Evolutionary conservation across 2,888 invertebrate genomes (phyloP).

Genomic region (Atethmia centrago): DNA sequence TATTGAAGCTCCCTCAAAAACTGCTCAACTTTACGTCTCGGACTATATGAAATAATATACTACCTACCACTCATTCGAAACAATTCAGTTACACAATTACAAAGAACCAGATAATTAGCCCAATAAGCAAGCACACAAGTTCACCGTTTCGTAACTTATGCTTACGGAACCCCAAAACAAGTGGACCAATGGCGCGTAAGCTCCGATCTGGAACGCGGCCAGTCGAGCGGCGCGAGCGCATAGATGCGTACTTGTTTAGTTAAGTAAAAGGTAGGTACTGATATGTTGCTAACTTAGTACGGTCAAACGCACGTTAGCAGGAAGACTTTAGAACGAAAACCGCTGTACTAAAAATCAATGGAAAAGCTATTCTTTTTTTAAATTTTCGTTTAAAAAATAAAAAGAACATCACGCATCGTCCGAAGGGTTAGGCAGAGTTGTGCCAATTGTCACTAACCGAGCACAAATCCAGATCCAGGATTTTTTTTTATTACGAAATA

Average conservation of each 20-base stretch:
- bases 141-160: constrained; percentile 20
- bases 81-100: neutral
- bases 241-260: constrained; percentile 51
- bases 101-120: neutral
- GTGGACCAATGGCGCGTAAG: constrained; percentile 70
- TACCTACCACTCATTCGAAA: neutral
- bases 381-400: too few relatives aligned
- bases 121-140: constrained; percentile 11
- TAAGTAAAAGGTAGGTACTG: constrained; percentile 10
- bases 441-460: too few relatives aligned
- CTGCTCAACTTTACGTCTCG: too few relatives aligned
- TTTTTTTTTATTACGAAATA: too few relatives aligned
- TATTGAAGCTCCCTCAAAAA: too few relatives aligned
- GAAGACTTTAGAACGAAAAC: too few relatives aligned
- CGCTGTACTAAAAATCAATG: too few relatives aligned
- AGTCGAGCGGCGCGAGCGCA: constrained; percentile 70
- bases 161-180: constrained; percentile 65
- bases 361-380: too few relatives aligned
- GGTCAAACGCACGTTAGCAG: neutral
- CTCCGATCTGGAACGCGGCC: constrained; percentile 71
- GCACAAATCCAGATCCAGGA: too few relatives aligned
- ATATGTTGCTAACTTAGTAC: neutral
- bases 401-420: too few relatives aligned
- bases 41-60: too few relatives aligned
- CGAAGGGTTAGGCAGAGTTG: too few relatives aligned